These are phyloP conservation scores for Drosophila miranda DNA, from an alignment of 1,140 invertebrate genomes.

Conservation along the genomic window DNA sequence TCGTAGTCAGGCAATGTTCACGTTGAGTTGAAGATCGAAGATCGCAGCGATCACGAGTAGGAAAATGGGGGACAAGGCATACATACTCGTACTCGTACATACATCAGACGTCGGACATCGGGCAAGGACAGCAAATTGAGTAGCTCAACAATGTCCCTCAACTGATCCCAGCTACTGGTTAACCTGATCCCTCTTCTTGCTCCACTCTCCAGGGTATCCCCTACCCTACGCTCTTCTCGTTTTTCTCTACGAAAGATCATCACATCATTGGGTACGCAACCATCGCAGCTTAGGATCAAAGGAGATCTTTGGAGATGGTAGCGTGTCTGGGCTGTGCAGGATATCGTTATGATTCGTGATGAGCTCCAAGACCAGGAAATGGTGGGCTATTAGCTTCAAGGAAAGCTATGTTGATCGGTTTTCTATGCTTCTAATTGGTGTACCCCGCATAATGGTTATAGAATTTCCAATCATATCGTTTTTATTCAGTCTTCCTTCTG, in stretches of 20 bases:
- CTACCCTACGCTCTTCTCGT: not conserved
- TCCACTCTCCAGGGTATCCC: conserved; percentile 5
- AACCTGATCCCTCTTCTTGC: conserved; percentile 16
- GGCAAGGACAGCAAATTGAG: conserved; percentile 47
- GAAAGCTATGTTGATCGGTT: no score
- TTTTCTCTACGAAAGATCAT: conserved; percentile 18
- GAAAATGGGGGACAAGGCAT: no score
- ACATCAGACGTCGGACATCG: conserved; percentile 22
- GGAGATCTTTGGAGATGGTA: conserved; percentile 12
- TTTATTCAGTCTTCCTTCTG: not conserved
- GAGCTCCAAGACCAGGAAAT: no score
- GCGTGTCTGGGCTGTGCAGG: not conserved
- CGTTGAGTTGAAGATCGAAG: conserved; percentile 1
- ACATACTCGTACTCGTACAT: conserved; percentile 1
- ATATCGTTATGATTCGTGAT: no score
- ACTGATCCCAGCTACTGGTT: conserved; percentile 45
- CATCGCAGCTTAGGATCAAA: conserved; percentile 16
- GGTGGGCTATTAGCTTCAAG: no score
- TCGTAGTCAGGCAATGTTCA: conserved; percentile 1
- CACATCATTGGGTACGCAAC: conserved; percentile 19
- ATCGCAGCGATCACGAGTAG: conserved; percentile 40
- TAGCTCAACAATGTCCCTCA: conserved; percentile 22
- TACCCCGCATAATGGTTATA: no score
- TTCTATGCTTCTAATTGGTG: no score
- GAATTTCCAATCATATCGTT: no score